Conservation (phyloP, 53 echinoderm and acorn worm genomes). For the Henricia sp. region DNA sequence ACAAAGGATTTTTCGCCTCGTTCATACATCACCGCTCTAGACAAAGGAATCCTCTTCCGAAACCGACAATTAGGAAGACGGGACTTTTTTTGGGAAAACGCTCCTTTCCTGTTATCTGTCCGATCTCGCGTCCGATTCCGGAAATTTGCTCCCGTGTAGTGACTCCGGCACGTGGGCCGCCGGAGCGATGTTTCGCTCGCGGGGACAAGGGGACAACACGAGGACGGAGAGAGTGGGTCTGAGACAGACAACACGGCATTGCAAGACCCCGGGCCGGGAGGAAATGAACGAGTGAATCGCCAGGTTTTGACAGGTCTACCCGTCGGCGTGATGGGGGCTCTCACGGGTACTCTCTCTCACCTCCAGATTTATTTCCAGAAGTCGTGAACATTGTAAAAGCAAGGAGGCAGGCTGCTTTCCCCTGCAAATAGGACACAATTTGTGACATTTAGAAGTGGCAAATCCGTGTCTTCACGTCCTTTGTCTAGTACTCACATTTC, state of each 20-base stretch:
- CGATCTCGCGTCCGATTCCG: slow-evolving; percentile 30
- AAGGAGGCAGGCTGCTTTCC: too few species aligned
- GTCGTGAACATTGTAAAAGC: too few species aligned
- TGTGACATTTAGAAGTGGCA: too few species aligned
- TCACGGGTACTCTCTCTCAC: too few species aligned
- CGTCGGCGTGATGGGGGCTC: slow-evolving; percentile 27
- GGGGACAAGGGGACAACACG: slow-evolving; percentile 31
- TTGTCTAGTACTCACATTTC: too few species aligned
- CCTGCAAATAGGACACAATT: too few species aligned
- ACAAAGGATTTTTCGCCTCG: too few species aligned
- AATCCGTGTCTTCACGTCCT: too few species aligned
- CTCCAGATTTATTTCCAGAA: too few species aligned
- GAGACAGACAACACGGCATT: neutral
- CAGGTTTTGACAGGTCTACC: slow-evolving; percentile 51
- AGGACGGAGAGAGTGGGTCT: neutral
- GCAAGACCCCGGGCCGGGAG: neutral
- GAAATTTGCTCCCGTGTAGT: slow-evolving; percentile 39
- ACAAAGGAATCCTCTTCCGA: too few species aligned
- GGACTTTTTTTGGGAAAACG: neutral
- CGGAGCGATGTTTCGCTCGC: slow-evolving; percentile 39
- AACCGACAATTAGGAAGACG: neutral
- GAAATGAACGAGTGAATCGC: slow-evolving; percentile 32
- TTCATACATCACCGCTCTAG: too few species aligned
- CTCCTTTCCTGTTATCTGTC: neutral
- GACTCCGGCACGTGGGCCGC: slow-evolving; percentile 23